Evolutionary conservation across 1,140 invertebrate species (phyloP).

Genomic region (Vanessa tameamea): DNA sequence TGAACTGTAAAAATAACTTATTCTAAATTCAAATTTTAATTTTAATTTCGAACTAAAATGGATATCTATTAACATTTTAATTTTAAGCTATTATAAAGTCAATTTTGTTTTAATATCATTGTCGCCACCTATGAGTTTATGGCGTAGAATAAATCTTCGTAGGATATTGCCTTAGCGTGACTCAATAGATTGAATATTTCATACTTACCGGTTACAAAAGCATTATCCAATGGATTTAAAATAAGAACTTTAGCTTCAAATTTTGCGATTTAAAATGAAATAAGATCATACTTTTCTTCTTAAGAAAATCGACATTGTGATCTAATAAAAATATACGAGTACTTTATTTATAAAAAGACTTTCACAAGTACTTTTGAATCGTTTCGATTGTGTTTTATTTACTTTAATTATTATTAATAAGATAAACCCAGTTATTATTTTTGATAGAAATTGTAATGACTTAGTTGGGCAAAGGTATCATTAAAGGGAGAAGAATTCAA

Average conservation of each 20-base stretch:
- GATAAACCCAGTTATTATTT: too few species aligned
- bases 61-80: slow-evolving; percentile 2
- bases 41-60: slow-evolving; percentile 5
- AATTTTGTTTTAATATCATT: not conserved
- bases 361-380: too few species aligned
- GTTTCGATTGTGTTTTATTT: too few species aligned
- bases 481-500: too few species aligned
- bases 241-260: not conserved
- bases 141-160: not conserved
- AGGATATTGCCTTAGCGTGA: not conserved
- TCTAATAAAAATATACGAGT: too few species aligned
- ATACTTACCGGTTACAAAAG: not conserved
- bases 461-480: too few species aligned
- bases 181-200: slow-evolving; percentile 6
- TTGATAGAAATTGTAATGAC: too few species aligned
- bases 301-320: too few species aligned
- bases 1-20: not conserved
- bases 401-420: too few species aligned
- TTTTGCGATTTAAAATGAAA: not conserved
- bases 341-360: too few species aligned
- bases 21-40: not conserved
- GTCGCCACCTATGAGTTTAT: not conserved
- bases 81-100: slow-evolving; percentile 1
- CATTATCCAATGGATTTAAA: slow-evolving; percentile 2
- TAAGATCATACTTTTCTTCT: not conserved